Conservation (phyloP, 1,140 invertebrate species). For the Panulirus ornatus region DNA sequence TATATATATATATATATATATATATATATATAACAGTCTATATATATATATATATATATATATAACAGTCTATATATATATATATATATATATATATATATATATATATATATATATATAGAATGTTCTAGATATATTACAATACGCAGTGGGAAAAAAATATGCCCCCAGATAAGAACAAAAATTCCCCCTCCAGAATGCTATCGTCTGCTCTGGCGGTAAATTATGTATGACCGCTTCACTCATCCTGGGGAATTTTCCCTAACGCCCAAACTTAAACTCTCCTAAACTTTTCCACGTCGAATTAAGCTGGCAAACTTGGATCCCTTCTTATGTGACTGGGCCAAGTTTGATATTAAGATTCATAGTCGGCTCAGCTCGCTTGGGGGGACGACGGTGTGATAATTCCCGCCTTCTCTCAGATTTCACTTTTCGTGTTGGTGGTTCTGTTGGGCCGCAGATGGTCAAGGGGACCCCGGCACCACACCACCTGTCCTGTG, state of each 20-base stretch:
- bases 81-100: no score
- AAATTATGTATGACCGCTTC: constrained; percentile 38
- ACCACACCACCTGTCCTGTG: no score
- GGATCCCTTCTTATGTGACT: constrained; percentile 39
- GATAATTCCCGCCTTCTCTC: background rate
- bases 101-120: no score
- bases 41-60: no score
- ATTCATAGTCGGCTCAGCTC: constrained; percentile 22
- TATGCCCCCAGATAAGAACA: no score
- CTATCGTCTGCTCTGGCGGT: background rate
- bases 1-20: no score
- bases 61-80: no score
- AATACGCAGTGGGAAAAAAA: no score
- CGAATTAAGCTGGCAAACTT: constrained; percentile 43
- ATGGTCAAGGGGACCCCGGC: no score
- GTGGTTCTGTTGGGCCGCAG: background rate
- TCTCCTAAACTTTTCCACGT: constrained; percentile 21
- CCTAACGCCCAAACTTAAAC: constrained; percentile 31
- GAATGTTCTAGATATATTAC: no score
- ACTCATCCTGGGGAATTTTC: constrained; percentile 12
- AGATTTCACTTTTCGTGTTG: constrained; percentile 11
- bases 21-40: no score
- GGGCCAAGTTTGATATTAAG: constrained; percentile 38
- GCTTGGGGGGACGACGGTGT: background rate
- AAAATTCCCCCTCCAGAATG: no score